Evolutionary conservation across 2,797 vertebrate species (phyloP).

Genomic region (Pangasius krempfi): DNA sequence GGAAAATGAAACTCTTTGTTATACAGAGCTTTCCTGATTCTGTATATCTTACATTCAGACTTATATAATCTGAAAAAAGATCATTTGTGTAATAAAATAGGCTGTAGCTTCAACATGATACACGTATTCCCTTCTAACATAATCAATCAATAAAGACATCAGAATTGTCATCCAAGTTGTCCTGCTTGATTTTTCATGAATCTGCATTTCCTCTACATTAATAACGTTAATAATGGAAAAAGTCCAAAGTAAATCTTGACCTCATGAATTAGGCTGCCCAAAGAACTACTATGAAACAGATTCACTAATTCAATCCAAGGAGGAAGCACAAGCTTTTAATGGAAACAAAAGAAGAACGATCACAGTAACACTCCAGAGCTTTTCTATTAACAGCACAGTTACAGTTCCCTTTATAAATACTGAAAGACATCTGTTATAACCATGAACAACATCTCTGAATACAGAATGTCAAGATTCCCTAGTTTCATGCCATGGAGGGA

Average conservation of each 20-base stretch:
- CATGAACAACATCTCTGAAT: slow-evolving; percentile 30
- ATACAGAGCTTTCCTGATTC: background rate
- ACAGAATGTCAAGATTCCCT: slow-evolving; percentile 19
- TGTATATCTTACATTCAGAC: background rate
- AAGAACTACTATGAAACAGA: background rate
- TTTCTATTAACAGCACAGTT: slow-evolving; percentile 26
- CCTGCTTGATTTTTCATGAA: background rate
- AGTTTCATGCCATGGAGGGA: slow-evolving; percentile 11
- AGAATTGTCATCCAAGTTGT: background rate
- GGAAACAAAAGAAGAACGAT: slow-evolving; percentile 32
- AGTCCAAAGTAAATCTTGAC: background rate
- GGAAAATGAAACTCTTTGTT: background rate
- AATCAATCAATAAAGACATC: background rate
- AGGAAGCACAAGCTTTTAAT: slow-evolving; percentile 41
- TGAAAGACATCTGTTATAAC: slow-evolving; percentile 32
- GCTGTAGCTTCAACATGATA: background rate
- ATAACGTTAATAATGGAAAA: background rate
- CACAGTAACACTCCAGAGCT: slow-evolving; percentile 39
- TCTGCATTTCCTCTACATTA: background rate
- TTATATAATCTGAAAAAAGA: background rate
- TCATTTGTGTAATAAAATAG: background rate
- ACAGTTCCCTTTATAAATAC: slow-evolving; percentile 39
- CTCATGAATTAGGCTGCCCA: background rate
- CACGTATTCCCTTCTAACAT: background rate
- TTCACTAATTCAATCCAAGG: slow-evolving; percentile 11